Evolutionary conservation across 2,888 invertebrate species (phyloP).

Genomic region (Pollenia amentaria): DNA sequence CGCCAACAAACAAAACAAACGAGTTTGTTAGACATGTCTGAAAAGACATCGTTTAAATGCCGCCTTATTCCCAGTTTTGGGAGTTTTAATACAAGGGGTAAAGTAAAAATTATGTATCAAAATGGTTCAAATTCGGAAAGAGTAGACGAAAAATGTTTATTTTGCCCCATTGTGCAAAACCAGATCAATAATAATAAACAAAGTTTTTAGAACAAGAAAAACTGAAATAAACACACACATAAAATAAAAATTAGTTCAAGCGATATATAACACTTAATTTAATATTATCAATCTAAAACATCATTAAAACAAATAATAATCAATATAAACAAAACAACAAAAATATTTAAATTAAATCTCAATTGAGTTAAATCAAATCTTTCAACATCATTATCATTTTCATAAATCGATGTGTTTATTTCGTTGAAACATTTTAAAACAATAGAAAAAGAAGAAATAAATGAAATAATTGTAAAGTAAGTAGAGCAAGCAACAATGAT

Average conservation of each 20-base stretch:
- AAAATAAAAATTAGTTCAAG: constrained; percentile 19
- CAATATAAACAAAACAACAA: constrained; percentile 25
- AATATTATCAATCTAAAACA: constrained; percentile 38
- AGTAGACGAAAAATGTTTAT: too few species aligned
- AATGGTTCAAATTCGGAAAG: too few species aligned
- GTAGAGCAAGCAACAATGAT: neutral
- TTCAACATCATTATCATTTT: constrained; percentile 2
- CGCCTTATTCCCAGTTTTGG: too few species aligned
- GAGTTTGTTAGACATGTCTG: too few species aligned
- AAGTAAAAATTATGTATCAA: too few species aligned
- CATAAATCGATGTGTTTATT: constrained; percentile 53
- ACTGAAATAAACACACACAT: constrained; percentile 19
- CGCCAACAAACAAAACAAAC: too few species aligned
- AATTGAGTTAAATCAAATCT: constrained; percentile 22
- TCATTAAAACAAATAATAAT: constrained; percentile 58
- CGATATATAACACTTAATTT: constrained; percentile 44
- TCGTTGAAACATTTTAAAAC: constrained; percentile 29
- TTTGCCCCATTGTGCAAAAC: too few species aligned
- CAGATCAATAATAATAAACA: too few species aligned
- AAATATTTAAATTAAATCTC: constrained; percentile 41
- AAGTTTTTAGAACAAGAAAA: neutral
- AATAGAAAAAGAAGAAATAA: neutral
- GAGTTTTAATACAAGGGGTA: too few species aligned
- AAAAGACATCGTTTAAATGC: too few species aligned
- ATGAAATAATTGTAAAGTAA: constrained; percentile 36